Base-by-base conservation (phyloP, 2,113 vertebrate species). In the Psilopsiagon aurifrons region DNA sequence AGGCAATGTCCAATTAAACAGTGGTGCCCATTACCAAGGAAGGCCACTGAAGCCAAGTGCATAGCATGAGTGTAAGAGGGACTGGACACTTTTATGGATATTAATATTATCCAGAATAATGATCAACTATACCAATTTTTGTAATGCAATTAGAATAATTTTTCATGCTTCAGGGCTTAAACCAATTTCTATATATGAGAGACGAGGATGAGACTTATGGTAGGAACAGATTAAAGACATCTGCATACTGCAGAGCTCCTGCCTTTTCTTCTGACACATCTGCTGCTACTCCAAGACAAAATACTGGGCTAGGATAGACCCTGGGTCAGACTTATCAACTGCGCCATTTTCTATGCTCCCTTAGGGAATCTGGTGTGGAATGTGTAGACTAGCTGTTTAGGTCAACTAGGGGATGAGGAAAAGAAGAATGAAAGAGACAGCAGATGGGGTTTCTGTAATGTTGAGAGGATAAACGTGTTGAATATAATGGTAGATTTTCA, bases 141-240 rank as follows among this genome's bases (percentile, higher is more conserved):
- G 20, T 77, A 57, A 83, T 28, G 66, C 33, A 83, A 80, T 96
- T 88, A 63, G 71, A 94, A 81, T 59, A 90, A 93, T 88, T 91
- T 87, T 85, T 93, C 63, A 77, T 83, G 94, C 84, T 87, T 93
- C 75, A 46, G 29, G 62, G 82, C 33, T 94, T 88, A 77, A 83
- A 77, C 41, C 54, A 63, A 80, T 86, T 76, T 63, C 63, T 83
- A 19, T 52, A n/a, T 83, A 33, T 5, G 41, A 92, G 43, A 81
- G 52, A 81, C 9, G 28, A 43, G 64, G 46, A 54, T 41, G 76
- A 86, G 51, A 76, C 69, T 83, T 59, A 47, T 29, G 71, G 63
- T 49, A 44, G 73, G 67, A 52, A 46, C 51, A 88, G 76, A 90
- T 83, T 76, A 67, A 79, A 93, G 95, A 19, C 57, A 86, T 63